Conservation (phyloP, 2,888 invertebrate species). For the Eupeodes latifasciatus region DNA sequence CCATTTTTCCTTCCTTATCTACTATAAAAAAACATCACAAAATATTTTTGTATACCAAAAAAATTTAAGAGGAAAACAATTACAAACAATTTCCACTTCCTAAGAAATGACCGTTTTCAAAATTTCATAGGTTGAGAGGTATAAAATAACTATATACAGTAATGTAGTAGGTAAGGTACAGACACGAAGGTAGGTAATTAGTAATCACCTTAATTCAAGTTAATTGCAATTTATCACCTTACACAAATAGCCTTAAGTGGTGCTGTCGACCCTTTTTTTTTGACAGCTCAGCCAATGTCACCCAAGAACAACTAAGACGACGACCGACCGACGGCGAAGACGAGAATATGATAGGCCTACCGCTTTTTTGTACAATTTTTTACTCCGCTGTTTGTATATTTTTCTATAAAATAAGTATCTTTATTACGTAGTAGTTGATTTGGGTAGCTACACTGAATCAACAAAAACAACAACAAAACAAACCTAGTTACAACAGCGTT, state of each 20-base stretch:
- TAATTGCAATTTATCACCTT: slow-evolving; percentile 65
- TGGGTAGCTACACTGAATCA: slow-evolving; percentile 16
- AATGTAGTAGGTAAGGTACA: neutral
- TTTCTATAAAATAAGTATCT: slow-evolving; percentile 13
- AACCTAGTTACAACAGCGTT: neutral
- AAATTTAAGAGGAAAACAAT: neutral
- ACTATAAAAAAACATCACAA: neutral
- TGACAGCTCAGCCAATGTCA: slow-evolving; percentile 7
- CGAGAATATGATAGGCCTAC: neutral
- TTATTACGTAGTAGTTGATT: slow-evolving; percentile 51
- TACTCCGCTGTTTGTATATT: neutral
- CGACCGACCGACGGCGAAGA: no score
- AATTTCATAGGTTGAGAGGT: no score
- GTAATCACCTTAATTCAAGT: slow-evolving; percentile 50
- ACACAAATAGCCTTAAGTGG: slow-evolving; percentile 43
- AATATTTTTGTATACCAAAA: neutral
- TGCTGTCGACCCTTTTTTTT: slow-evolving; percentile 33
- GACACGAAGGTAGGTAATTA: no score
- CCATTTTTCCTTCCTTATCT: neutral
- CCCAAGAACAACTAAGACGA: neutral
- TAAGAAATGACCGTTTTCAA: neutral
- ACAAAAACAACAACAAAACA: neutral
- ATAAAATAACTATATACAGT: neutral
- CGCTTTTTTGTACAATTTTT: neutral
- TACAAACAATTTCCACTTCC: neutral